Evolutionary conservation across 2,797 vertebrate species (phyloP).

Genomic region (Threskiornis aethiopicus): DNA sequence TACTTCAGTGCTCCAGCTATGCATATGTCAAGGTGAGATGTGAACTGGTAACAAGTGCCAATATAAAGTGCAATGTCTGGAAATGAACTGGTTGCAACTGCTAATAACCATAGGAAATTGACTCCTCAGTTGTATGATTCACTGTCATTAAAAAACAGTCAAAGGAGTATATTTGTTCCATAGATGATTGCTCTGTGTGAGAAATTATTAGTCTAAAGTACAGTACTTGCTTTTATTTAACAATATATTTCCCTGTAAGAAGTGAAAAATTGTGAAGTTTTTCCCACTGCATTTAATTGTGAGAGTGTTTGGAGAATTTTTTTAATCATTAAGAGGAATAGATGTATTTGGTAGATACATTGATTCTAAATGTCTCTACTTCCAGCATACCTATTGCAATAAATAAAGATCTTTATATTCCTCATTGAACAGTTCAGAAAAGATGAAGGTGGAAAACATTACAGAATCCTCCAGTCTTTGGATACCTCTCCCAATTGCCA

Average conservation of each 20-base stretch:
- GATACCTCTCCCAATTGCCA: not conserved
- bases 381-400: not conserved
- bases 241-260: not conserved
- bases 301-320: accelerated
- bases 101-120: not conserved
- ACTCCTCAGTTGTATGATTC: not conserved
- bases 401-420: not conserved
- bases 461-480: not conserved
- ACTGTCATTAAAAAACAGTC: not conserved
- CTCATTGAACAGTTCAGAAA: not conserved
- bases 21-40: not conserved
- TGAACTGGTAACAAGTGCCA: not conserved
- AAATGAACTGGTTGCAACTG: not conserved
- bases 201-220: not conserved
- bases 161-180: not conserved
- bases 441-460: not conserved
- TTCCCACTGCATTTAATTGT: not conserved
- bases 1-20: not conserved
- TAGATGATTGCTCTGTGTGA: not conserved
- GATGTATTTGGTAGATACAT: not conserved
- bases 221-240: not conserved
- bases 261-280: not conserved
- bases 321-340: not conserved
- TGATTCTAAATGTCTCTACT: not conserved
- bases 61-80: not conserved